Evolutionary conservation across 2,113 vertebrate genomes (phyloP), one percentile per base, ranked within the genome.

Genomic region (Corvus moneduloides): DNA sequence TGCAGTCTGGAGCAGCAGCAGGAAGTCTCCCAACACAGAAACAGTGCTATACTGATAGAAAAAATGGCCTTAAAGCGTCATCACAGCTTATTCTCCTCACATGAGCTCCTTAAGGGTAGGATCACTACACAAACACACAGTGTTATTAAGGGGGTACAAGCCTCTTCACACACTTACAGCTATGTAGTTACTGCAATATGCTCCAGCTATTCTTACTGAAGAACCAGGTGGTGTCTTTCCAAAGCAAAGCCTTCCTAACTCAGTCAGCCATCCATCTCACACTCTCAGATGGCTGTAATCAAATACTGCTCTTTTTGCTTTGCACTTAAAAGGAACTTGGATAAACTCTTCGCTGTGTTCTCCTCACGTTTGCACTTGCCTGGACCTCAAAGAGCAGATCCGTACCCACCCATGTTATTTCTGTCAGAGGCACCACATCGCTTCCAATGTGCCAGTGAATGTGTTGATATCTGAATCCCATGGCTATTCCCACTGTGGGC

Each of bases 151-250:
- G 90, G 74, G 78, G 72, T 61, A 81, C 43, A 77, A 83, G 78
- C 67, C 55, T 90, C 68, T 80, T 76, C 55, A 59, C 83, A 73
- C 83, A 33, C 72, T 93, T 35, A 55, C 63, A 84, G 68, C 79
- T 88, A 35, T 24, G 39, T 14, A 80, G 72, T 43, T 44, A 51
- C 48, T 58, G 61, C 90, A 96, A 67, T 66, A 88, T 79, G 82
- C 67, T 95, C 24, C 52, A 80, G 78, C 72, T 88, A 90, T 77
- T 86, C 82, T 93, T 54, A 64, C 48, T 77, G 56, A 71, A 80
- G 56, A 94, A 82, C 76, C 75, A 90, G 79, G 75, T 90, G 72
- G 90, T 89, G 44, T 63, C 94, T 93, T 93, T 51, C 73, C 64
- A 63, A 84, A 62, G 79, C 69, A 81, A 90, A 92, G 48, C 68